Evolutionary conservation across 1,140 invertebrate species (phyloP), one percentile per base, ranked within the genome.

Genomic region (Camponotus floridanus): DNA sequence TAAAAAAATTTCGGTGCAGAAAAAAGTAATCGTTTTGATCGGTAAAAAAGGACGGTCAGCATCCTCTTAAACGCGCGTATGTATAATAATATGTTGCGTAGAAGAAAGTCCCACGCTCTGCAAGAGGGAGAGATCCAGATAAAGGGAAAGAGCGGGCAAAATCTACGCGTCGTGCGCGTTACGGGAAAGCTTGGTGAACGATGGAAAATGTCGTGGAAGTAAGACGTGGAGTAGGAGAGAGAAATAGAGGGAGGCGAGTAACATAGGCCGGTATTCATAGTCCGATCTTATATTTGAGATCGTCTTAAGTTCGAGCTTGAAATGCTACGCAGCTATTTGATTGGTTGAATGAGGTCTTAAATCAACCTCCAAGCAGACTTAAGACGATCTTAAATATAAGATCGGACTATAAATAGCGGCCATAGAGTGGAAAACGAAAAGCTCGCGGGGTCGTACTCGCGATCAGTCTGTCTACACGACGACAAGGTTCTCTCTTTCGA

Each of bases 171-270:
- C 36, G 21, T 55, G 42, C n/a, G 45, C n/a, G 26, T 68, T 80
- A 80, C 31, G 5, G 48, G 26, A 3, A 70, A 70, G 21, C 36
- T 70, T n/a, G n/a, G 45, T 15, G n/a, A 51, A 42, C 45, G 36
- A 8, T 45, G 18, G 21, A 57, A 48, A 80, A 42, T 70, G 15
- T 31, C 48, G 15, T 18, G 65, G 36, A 21, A 45, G 42, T 8
- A 42, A 42, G n/a, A 55, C 21, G 21, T 55, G 21, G 64, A 4
- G 78, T 80, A 80, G 78, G 78, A 80, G 78, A 51, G 78, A 80
- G 78, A 51, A 11, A 65, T n/a, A 65, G 76, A 13, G 64, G 65
- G 76, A 2, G 76, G 64, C 21, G 48, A 33, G 21, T 8, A 31
- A 80, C 45, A 15, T 21, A n/a, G n/a, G n/a, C n/a, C n/a, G n/a